Conservation (phyloP, 2,888 invertebrate species). For the Octonoba sinensis region DNA sequence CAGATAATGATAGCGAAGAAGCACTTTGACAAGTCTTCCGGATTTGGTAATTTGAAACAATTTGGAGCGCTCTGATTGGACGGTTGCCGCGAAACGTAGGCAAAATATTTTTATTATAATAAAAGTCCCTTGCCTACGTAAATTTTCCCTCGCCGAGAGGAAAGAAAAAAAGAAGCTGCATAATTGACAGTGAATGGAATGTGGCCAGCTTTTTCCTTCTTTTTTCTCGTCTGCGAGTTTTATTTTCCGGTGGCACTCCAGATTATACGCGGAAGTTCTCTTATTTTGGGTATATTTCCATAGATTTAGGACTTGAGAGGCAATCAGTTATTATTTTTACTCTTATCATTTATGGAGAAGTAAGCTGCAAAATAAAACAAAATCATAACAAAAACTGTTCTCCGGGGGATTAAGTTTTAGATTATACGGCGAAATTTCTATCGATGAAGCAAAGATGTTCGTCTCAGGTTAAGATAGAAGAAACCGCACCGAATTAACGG, state of each 20-base stretch:
- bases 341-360: no score
- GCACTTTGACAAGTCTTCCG: conserved; percentile 57
- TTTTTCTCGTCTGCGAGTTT: conserved; percentile 31
- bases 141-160: conserved; percentile 1
- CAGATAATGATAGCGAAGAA: conserved; percentile 58
- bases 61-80: conserved; percentile 55
- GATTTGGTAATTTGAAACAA: conserved; percentile 61
- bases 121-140: conserved; percentile 23
- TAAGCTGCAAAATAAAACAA: no score
- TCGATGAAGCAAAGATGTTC: no score
- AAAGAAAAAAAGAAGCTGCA: conserved; percentile 26
- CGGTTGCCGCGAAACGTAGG: conserved; percentile 33
- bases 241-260: conserved; percentile 40
- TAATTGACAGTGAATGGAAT: conserved; percentile 59
- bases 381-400: no score
- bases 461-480: no score
- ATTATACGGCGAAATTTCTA: no score
- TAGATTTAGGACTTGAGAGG: conserved; percentile 46
- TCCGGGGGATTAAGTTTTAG: no score
- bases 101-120: conserved; percentile 53
- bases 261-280: conserved; percentile 32
- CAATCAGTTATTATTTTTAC: conserved; percentile 31
- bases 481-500: no score
- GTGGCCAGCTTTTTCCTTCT: conserved; percentile 9
- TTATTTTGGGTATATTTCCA: conserved; percentile 41